Conservation (phyloP, 2,888 invertebrate species). For the Ophioninae sp. region DNA sequence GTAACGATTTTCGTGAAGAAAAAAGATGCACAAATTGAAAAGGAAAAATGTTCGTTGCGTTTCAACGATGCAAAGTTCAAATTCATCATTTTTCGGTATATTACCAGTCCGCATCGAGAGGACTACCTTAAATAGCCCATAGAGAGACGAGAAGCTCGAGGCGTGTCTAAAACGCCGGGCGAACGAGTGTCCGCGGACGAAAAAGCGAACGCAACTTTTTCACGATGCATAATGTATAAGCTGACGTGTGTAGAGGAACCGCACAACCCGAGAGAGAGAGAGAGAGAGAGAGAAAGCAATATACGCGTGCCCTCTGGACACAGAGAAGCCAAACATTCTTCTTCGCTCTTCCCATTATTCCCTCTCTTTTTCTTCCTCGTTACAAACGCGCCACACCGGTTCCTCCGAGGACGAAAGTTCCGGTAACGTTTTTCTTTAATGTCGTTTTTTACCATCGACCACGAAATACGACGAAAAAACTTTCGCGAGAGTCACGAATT, state of each 20-base stretch:
- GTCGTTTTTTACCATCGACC: conserved; percentile 14
- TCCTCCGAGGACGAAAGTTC: conserved; percentile 42
- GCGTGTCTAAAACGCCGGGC: conserved; percentile 17
- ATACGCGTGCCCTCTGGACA: conserved; percentile 25
- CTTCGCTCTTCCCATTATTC: not conserved
- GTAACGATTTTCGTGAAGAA: no score
- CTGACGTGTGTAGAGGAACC: conserved; percentile 13
- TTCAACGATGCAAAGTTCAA: no score
- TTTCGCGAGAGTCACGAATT: conserved; percentile 1
- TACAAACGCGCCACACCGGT: conserved; percentile 55
- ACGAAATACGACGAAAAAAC: conserved; percentile 15
- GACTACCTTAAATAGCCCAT: not conserved
- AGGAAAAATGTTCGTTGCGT: no score
- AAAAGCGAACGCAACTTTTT: conserved; percentile 42
- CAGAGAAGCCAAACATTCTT: conserved; percentile 31
- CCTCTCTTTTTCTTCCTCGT: conserved; percentile 8
- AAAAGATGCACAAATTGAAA: no score
- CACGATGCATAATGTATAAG: conserved; percentile 54
- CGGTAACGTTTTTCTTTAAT: not conserved
- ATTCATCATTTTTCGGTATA: no score
- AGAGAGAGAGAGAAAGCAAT: not conserved
- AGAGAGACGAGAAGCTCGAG: not conserved
- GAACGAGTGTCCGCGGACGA: conserved; percentile 14
- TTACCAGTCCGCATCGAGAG: no score
- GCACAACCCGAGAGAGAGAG: not conserved